These are phyloP conservation scores for Pipa parva DNA, from an alignment of 2,113 vertebrate species.

Conservation along the genomic window DNA sequence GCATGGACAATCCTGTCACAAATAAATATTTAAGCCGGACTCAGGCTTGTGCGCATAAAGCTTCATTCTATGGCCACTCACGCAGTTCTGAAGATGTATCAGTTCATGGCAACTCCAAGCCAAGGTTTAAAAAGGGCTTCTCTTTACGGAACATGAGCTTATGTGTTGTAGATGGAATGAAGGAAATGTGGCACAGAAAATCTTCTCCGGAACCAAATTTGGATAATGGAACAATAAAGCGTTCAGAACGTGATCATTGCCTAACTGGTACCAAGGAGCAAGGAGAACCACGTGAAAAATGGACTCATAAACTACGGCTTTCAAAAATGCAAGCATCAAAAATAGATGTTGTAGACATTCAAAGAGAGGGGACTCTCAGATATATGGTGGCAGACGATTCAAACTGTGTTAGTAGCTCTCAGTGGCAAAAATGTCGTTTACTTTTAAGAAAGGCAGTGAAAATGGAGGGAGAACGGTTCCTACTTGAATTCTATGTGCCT, in stretches of 20 bases:
- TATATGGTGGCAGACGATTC: slow-evolving; percentile 94
- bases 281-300: slow-evolving; percentile 58
- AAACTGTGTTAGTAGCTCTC: slow-evolving; percentile 77
- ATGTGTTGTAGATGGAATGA: slow-evolving; percentile 90
- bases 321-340: slow-evolving; percentile 80
- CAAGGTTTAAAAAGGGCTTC: slow-evolving; percentile 91
- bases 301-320: slow-evolving; percentile 74
- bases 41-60: slow-evolving; percentile 64
- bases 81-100: slow-evolving; percentile 93
- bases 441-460: slow-evolving; percentile 77
- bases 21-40: slow-evolving; percentile 51
- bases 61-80: slow-evolving; percentile 80
- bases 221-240: slow-evolving; percentile 31
- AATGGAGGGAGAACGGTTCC: slow-evolving; percentile 83
- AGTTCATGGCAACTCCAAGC: slow-evolving; percentile 62
- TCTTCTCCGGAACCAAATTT: slow-evolving; percentile 78
- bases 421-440: slow-evolving; percentile 95
- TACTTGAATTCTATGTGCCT: slow-evolving; percentile 93
- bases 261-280: slow-evolving; percentile 54
- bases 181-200: slow-evolving; percentile 92
- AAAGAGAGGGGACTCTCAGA: slow-evolving; percentile 86
- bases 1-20: slow-evolving; percentile 73
- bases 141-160: slow-evolving; percentile 95
- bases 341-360: slow-evolving; percentile 86
- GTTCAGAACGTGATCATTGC: slow-evolving; percentile 51